Evolutionary conservation across 2,113 vertebrate species (phyloP).

Genomic region (Nesoenas mayeri): DNA sequence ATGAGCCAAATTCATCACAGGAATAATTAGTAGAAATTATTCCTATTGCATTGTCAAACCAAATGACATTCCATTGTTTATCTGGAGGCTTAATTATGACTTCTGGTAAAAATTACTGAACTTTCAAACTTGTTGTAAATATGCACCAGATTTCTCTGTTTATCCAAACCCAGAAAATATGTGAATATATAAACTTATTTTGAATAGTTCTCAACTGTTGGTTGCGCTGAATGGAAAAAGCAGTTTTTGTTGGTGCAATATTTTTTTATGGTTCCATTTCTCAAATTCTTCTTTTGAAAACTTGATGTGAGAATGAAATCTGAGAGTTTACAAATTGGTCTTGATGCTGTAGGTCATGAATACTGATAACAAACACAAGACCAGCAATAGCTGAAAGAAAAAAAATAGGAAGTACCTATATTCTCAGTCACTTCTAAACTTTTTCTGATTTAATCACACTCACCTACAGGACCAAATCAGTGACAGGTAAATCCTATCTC

Average conservation of each 20-base stretch:
- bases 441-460: background rate
- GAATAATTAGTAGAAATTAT: constrained; percentile 44
- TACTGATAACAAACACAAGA: background rate
- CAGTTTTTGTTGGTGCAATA: background rate
- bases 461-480: background rate
- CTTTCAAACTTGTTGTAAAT: constrained; percentile 27
- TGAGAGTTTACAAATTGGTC: background rate
- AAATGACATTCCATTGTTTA: constrained; percentile 11
- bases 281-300: background rate
- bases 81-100: constrained; percentile 20
- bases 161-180: background rate
- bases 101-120: constrained; percentile 16
- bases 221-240: background rate
- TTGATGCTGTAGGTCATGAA: background rate
- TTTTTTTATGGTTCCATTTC: background rate
- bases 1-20: constrained; percentile 21
- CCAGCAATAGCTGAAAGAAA: background rate
- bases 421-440: background rate
- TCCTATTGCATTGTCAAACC: background rate
- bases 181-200: background rate
- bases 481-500: background rate
- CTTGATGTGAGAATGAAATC: background rate
- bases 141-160: constrained; percentile 1
- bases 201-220: background rate
- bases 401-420: background rate